Percentiles rank a stretch among this genome's conserved stretches.
Conservation (phyloP, 2,888 invertebrate species). For the Junonia oenone region DNA sequence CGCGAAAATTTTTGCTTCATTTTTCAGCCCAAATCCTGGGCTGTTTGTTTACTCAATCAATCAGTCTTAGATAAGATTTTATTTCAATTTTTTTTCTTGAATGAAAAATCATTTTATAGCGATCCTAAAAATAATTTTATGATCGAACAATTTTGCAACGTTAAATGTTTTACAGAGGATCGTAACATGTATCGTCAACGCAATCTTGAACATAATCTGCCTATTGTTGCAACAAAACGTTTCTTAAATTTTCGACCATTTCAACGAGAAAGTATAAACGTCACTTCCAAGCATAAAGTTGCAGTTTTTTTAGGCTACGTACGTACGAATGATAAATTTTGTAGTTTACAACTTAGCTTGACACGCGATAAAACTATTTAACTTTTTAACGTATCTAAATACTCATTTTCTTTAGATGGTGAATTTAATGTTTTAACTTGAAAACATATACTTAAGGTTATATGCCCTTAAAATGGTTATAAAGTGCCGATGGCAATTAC, state of each 20-base stretch:
- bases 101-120: no score
- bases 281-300: background rate
- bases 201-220: slow-evolving; percentile 11
- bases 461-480: background rate
- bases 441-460: no score
- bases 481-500: background rate
- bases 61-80: no score
- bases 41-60: no score
- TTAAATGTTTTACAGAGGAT: background rate
- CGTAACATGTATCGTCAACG: slow-evolving; percentile 5
- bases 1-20: no score
- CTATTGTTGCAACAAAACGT: slow-evolving; percentile 5
- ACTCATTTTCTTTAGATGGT: background rate
- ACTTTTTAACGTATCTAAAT: no score
- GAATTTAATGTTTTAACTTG: background rate
- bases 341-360: no score
- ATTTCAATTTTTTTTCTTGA: no score
- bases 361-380: no score
- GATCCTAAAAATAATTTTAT: background rate
- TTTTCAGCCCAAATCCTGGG: no score
- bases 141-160: background rate
- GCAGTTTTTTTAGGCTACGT: no score
- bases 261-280: background rate
- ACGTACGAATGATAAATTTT: no score
- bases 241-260: slow-evolving; percentile 11